A percentile compares a stretch with the other conserved stretches of the same genome.
These are phyloP conservation scores for Paedocypris sp. DNA, from an alignment of 2,113 vertebrate genomes.

Conservation along the genomic window DNA sequence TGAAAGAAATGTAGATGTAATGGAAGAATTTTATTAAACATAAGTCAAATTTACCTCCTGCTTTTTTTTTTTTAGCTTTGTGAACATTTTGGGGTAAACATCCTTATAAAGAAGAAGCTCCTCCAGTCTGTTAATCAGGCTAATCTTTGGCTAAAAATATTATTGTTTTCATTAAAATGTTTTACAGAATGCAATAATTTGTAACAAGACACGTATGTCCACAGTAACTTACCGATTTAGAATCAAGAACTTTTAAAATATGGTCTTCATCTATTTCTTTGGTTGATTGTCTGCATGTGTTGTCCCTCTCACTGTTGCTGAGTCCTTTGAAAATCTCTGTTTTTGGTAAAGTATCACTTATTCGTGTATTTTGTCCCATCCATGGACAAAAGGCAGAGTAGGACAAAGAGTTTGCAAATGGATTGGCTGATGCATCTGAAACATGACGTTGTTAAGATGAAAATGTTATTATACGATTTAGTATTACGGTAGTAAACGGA, in stretches of 20 bases:
- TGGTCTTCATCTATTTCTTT: neutral
- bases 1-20: neutral
- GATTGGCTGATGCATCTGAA: neutral
- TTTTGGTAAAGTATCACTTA: neutral
- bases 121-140: conserved; percentile 2
- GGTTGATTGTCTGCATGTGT: neutral
- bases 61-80: conserved; percentile 4
- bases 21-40: too few relatives aligned
- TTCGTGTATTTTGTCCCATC: neutral
- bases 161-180: neutral
- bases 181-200: neutral
- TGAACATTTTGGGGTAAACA: conserved; percentile 13
- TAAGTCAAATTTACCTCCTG: neutral
- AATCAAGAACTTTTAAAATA: neutral
- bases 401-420: neutral
- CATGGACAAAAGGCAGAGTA: neutral
- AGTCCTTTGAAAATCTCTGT: neutral
- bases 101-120: conserved; percentile 19
- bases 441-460: neutral
- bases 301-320: neutral
- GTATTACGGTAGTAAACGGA: neutral
- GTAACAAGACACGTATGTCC: neutral
- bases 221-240: neutral
- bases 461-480: neutral
- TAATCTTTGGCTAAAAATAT: neutral